These are phyloP conservation scores for Thaumetopoea pityocampa DNA, from an alignment of 1,140 invertebrate species.

Conservation along the genomic window DNA sequence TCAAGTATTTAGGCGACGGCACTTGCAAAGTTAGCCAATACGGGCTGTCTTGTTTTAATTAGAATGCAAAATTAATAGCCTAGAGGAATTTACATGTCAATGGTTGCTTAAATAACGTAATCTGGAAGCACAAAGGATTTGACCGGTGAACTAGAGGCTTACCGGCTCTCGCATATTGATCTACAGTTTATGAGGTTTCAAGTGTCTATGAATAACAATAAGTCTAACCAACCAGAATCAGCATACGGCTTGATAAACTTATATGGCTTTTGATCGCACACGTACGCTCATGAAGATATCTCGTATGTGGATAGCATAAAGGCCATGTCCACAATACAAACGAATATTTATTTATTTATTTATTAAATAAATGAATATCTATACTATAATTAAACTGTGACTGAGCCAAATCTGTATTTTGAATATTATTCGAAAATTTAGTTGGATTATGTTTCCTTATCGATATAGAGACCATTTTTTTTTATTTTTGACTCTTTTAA, in stretches of 20 bases:
- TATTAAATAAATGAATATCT: not conserved
- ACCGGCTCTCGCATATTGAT: constrained; percentile 34
- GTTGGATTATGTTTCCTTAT: too few relatives aligned
- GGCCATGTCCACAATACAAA: too few relatives aligned
- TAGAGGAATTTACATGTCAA: constrained; percentile 67
- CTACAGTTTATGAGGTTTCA: constrained; percentile 25
- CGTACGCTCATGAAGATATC: too few relatives aligned
- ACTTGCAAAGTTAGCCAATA: constrained; percentile 25
- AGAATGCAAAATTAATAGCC: constrained; percentile 72
- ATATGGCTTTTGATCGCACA: too few relatives aligned
- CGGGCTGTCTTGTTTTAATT: constrained; percentile 57
- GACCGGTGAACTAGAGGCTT: constrained; percentile 15
- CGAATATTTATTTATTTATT: too few relatives aligned
- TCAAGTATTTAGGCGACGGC: constrained; percentile 11
- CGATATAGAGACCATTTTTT: too few relatives aligned
- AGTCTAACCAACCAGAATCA: constrained; percentile 8
- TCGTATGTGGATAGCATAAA: too few relatives aligned
- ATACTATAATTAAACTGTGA: too few relatives aligned
- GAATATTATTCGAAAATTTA: too few relatives aligned
- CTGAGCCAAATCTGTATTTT: too few relatives aligned
- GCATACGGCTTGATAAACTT: not conserved
- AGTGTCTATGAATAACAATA: constrained; percentile 30
- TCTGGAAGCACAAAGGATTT: constrained; percentile 52
- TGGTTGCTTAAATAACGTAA: constrained; percentile 58
- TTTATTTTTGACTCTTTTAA: too few relatives aligned